A percentile compares a stretch with the other conserved stretches of the same genome.
Evolutionary conservation across 2,888 invertebrate species (phyloP).

Genomic region (Gari tellinella): DNA sequence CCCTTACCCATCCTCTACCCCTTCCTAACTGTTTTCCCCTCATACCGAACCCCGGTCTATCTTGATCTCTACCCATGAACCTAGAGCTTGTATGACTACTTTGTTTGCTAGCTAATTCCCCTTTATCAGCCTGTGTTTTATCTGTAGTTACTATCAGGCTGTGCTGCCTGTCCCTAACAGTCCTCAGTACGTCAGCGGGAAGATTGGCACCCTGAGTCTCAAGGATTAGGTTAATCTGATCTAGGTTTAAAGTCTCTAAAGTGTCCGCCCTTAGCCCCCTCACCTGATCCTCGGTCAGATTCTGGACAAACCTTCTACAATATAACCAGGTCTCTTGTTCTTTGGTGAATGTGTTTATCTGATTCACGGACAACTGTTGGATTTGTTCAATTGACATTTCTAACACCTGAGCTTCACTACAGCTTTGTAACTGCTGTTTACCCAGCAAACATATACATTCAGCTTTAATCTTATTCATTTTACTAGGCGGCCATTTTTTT

Average conservation of each 20-base stretch:
- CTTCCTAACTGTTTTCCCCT: not conserved
- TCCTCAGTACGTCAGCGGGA: too few relatives aligned
- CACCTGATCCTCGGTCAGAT: conserved; percentile 26
- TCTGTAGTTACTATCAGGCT: too few relatives aligned
- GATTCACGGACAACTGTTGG: conserved; percentile 28
- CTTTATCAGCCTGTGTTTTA: too few relatives aligned
- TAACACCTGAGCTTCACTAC: conserved; percentile 5
- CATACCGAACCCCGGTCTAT: not conserved
- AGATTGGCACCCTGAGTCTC: too few relatives aligned
- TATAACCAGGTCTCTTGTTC: conserved; percentile 11
- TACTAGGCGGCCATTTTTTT: conserved; percentile 43
- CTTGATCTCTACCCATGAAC: not conserved
- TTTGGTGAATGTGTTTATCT: conserved; percentile 35
- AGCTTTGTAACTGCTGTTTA: conserved; percentile 23
- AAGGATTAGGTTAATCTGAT: conserved; percentile 10
- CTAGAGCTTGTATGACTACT: too few relatives aligned
- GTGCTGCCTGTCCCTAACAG: too few relatives aligned
- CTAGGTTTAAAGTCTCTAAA: conserved; percentile 11
- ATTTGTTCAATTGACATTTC: conserved; percentile 32
- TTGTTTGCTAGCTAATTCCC: too few relatives aligned
- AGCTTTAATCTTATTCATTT: conserved; percentile 11
- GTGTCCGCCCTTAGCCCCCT: conserved; percentile 12
- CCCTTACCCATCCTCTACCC: not conserved
- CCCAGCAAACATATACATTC: conserved; percentile 38
- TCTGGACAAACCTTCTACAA: conserved; percentile 11